These are phyloP conservation scores for Chouioia cunea DNA, from an alignment of 2,888 invertebrate genomes.

Conservation along the genomic window DNA sequence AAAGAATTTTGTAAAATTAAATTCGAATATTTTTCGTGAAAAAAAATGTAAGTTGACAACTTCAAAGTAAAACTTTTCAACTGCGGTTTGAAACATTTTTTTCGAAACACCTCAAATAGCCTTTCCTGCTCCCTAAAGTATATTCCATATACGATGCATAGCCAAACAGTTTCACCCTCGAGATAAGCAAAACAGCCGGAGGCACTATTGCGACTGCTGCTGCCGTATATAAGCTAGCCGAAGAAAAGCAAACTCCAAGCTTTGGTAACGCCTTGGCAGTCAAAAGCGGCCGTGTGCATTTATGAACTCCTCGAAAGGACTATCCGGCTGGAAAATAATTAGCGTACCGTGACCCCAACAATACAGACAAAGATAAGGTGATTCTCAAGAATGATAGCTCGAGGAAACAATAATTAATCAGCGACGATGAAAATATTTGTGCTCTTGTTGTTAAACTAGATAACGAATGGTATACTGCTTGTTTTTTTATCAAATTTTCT, in stretches of 20 bases:
- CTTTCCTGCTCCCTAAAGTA: neutral
- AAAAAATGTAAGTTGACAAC: too few species aligned
- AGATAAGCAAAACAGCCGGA: neutral
- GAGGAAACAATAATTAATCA: slow-evolving; percentile 10
- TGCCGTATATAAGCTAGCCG: neutral
- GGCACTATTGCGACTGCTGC: neutral
- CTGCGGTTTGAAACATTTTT: neutral
- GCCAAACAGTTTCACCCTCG: slow-evolving; percentile 23
- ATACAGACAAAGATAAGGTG: too few species aligned
- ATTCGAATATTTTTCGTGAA: too few species aligned
- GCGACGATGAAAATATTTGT: neutral
- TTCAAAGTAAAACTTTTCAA: slow-evolving; percentile 11
- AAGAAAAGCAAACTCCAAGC: slow-evolving; percentile 18
- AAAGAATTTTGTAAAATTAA: too few species aligned
- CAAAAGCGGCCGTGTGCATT: slow-evolving; percentile 18
- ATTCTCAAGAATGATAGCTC: too few species aligned
- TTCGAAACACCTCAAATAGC: neutral
- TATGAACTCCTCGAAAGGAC: slow-evolving; percentile 32
- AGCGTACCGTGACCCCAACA: slow-evolving; percentile 3
- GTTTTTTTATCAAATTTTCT: too few species aligned
- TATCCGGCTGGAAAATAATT: slow-evolving; percentile 38
- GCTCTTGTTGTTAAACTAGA: neutral
- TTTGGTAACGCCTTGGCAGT: neutral
- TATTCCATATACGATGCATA: slow-evolving; percentile 1
- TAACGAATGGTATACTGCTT: too few species aligned